Percentiles rank a stretch among this genome's conserved stretches.
These are phyloP conservation scores for Knipowitschia caucasica DNA, from an alignment of 2,797 vertebrate species.

Conservation along the genomic window DNA sequence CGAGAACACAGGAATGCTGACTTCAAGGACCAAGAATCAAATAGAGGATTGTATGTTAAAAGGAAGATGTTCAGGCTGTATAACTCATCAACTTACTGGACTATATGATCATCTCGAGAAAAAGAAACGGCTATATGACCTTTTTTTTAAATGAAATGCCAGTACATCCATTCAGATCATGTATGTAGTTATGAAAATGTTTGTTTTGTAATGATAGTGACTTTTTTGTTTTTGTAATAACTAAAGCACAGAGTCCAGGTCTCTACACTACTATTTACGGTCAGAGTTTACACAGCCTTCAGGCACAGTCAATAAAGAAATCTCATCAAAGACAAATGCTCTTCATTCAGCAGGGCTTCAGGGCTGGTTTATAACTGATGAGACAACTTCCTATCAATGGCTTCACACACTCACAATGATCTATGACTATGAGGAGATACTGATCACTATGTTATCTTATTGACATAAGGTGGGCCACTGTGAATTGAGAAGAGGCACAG, in stretches of 20 bases:
- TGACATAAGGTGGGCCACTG: background rate
- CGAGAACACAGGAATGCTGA: slow-evolving; percentile 52
- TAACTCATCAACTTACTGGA: slow-evolving; percentile 16
- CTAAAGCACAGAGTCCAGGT: slow-evolving; percentile 13
- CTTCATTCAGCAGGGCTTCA: slow-evolving; percentile 36
- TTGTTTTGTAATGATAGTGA: too few species aligned
- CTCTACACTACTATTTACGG: slow-evolving; percentile 38
- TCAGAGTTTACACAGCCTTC: slow-evolving; percentile 43
- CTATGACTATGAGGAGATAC: background rate
- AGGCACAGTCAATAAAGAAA: slow-evolving; percentile 38
- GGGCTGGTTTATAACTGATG: slow-evolving; percentile 25
- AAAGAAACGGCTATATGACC: too few species aligned
- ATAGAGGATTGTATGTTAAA: slow-evolving; percentile 21
- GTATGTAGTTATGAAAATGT: too few species aligned
- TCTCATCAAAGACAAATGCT: slow-evolving; percentile 33
- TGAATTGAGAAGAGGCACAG: background rate
- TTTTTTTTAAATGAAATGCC: too few species aligned
- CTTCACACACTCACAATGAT: slow-evolving; percentile 14
- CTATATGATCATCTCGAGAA: slow-evolving; percentile 25
- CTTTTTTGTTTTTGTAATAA: slow-evolving; percentile 10
- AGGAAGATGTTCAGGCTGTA: slow-evolving; percentile 17
- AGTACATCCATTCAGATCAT: too few species aligned
- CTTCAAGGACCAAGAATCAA: slow-evolving; percentile 48
- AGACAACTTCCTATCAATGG: slow-evolving; percentile 18
- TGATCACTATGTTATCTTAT: slow-evolving; percentile 4